A percentile compares a stretch with the other conserved stretches of the same genome.
These are phyloP conservation scores for Syngnathus typhle DNA, from an alignment of 2,113 vertebrate species.

Conservation along the genomic window DNA sequence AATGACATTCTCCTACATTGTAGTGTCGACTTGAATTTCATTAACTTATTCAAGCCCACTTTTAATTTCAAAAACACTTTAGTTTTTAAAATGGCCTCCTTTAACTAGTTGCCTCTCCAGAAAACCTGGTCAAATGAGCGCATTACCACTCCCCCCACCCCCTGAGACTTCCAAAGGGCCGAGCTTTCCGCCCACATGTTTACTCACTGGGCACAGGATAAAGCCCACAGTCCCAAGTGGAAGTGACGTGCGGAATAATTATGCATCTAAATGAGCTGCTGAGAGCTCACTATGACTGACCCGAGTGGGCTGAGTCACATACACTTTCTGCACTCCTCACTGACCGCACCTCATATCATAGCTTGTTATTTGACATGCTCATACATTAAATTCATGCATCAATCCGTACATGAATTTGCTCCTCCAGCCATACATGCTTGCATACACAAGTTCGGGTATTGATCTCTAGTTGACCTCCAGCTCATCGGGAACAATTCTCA, in stretches of 20 bases:
- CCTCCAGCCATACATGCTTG: background rate
- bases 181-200: constrained; percentile 39
- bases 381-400: background rate
- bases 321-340: constrained; percentile 4
- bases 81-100: too few species aligned
- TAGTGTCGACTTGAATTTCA: too few species aligned
- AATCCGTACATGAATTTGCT: background rate
- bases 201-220: constrained; percentile 33
- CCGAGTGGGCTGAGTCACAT: constrained; percentile 24
- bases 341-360: constrained; percentile 2
- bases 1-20: too few species aligned
- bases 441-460: background rate
- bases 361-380: constrained; percentile 4
- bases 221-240: constrained; percentile 34
- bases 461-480: background rate
- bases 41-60: too few species aligned
- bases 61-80: too few species aligned
- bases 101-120: constrained; percentile 8
- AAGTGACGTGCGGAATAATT: constrained; percentile 44
- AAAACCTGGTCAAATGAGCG: background rate
- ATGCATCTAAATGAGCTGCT: constrained; percentile 31
- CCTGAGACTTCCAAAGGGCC: constrained; percentile 20
- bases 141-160: constrained; percentile 1
- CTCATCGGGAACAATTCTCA: background rate
- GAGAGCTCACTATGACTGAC: constrained; percentile 25